Conservation (phyloP, 2,888 invertebrate species). For the Zygaena filipendulae region DNA sequence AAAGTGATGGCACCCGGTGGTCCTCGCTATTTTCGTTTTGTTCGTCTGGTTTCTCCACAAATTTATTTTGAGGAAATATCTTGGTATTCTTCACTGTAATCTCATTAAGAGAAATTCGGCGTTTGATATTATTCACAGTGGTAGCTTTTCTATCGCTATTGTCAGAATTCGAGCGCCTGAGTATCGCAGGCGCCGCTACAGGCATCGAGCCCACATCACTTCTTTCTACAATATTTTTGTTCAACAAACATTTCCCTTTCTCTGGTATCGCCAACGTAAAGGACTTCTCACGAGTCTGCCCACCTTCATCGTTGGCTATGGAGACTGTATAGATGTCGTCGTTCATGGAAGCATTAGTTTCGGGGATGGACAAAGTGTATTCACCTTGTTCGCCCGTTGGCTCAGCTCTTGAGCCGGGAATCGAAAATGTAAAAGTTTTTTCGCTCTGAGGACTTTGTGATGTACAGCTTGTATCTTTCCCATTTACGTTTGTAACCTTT, state of each 20-base stretch:
- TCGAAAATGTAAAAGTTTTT: constrained; percentile 48
- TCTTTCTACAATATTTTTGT: constrained; percentile 42
- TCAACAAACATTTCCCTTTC: constrained; percentile 53
- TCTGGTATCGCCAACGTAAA: constrained; percentile 59
- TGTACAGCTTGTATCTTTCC: constrained; percentile 34
- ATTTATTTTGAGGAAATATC: constrained; percentile 23
- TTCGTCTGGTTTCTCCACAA: constrained; percentile 24
- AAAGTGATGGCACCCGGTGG: constrained; percentile 56
- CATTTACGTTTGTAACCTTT: constrained; percentile 37
- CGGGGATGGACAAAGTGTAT: constrained; percentile 61
- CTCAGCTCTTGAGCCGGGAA: constrained; percentile 57
- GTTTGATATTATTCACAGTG: constrained; percentile 43
- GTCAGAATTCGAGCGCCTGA: constrained; percentile 58
- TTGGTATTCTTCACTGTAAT: constrained; percentile 32
- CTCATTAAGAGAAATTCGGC: constrained; percentile 56
- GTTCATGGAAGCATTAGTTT: constrained; percentile 60
- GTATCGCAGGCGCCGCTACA: constrained; percentile 56
- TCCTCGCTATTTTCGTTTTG: constrained; percentile 39
- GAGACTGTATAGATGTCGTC: constrained; percentile 66
- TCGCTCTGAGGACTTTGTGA: constrained; percentile 38
- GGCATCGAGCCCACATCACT: constrained; percentile 33
- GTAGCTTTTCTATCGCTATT: constrained; percentile 47
- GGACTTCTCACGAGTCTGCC: constrained; percentile 42
- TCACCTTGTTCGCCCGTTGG: constrained; percentile 60
- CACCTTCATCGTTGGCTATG: constrained; percentile 57